A percentile compares a stretch with the other conserved stretches of the same genome.
These are phyloP conservation scores for Drosophila bifasciata DNA, from an alignment of 1,140 invertebrate species.

Conservation along the genomic window DNA sequence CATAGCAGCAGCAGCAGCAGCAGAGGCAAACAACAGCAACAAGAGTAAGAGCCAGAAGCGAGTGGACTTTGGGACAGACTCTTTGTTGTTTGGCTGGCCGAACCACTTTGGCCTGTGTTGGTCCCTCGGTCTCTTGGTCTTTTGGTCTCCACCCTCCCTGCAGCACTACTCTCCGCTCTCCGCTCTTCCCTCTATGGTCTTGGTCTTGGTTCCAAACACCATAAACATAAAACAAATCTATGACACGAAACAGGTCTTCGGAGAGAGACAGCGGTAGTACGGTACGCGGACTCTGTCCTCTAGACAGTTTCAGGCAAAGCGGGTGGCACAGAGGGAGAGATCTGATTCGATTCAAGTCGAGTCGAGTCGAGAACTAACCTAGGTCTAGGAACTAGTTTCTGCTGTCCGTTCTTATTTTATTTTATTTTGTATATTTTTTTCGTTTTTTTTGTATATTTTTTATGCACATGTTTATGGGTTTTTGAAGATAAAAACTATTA, in stretches of 20 bases:
- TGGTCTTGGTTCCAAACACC: conserved; percentile 66
- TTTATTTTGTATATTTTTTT: conserved; percentile 1
- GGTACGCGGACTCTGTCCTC: conserved; percentile 23
- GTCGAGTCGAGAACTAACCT: conserved; percentile 68
- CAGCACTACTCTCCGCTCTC: neutral
- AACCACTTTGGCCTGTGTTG: conserved; percentile 57
- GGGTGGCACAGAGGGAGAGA: conserved; percentile 27
- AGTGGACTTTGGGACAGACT: conserved; percentile 67
- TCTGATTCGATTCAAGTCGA: conserved; percentile 36
- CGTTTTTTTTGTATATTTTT: conserved; percentile 41
- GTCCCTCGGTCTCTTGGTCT: conserved; percentile 32
- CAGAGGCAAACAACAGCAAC: conserved; percentile 12
- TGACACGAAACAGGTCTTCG: conserved; percentile 76
- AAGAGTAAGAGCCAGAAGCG: conserved; percentile 40
- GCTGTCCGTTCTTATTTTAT: conserved; percentile 19
- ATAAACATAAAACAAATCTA: conserved; percentile 81
- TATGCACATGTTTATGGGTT: conserved; percentile 73
- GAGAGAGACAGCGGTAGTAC: neutral
- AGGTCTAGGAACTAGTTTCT: conserved; percentile 78
- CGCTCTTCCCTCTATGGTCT: neutral
- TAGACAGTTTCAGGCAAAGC: conserved; percentile 5
- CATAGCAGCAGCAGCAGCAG: conserved; percentile 51
- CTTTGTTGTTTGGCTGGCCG: conserved; percentile 79
- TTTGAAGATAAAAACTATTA: conserved; percentile 75
- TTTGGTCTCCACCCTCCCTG: conserved; percentile 9